A percentile compares a stretch with the other conserved stretches of the same genome.
Evolutionary conservation across 1,140 invertebrate species (phyloP).

Genomic region (Scaptomyza hsui): DNA sequence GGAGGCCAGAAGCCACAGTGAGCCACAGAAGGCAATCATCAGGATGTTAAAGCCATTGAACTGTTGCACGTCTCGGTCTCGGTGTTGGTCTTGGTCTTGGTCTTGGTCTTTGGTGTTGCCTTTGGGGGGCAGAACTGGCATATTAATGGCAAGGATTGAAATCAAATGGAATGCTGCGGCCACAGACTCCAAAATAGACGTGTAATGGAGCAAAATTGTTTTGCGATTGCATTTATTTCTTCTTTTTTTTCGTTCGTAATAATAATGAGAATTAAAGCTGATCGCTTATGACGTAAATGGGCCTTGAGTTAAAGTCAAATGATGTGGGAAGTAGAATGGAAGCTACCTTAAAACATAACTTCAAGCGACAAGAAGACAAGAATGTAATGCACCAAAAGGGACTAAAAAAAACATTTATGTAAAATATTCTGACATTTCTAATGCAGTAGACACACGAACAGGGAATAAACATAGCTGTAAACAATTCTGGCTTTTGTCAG

Average conservation of each 20-base stretch:
- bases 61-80: slow-evolving; percentile 28
- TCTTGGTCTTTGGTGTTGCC: slow-evolving; percentile 11
- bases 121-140: slow-evolving; percentile 40
- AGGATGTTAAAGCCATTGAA: slow-evolving; percentile 47
- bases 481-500: too few relatives aligned
- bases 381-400: background rate
- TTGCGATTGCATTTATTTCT: slow-evolving; percentile 28
- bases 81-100: background rate
- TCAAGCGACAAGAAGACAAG: background rate
- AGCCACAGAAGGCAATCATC: slow-evolving; percentile 37
- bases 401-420: background rate
- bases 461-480: too few relatives aligned
- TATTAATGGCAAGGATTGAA: slow-evolving; percentile 75
- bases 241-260: background rate
- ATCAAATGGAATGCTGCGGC: slow-evolving; percentile 40
- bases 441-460: background rate
- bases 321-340: slow-evolving; percentile 1
- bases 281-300: slow-evolving; percentile 29
- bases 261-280: slow-evolving; percentile 8
- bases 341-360: too few relatives aligned
- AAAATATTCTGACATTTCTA: background rate
- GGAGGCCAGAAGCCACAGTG: slow-evolving; percentile 9
- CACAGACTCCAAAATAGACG: slow-evolving; percentile 30
- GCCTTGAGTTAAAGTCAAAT: too few relatives aligned
- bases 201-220: slow-evolving; percentile 45